Base-by-base conservation (phyloP, 2,113 vertebrate species). In the Grantiella picta region DNA sequence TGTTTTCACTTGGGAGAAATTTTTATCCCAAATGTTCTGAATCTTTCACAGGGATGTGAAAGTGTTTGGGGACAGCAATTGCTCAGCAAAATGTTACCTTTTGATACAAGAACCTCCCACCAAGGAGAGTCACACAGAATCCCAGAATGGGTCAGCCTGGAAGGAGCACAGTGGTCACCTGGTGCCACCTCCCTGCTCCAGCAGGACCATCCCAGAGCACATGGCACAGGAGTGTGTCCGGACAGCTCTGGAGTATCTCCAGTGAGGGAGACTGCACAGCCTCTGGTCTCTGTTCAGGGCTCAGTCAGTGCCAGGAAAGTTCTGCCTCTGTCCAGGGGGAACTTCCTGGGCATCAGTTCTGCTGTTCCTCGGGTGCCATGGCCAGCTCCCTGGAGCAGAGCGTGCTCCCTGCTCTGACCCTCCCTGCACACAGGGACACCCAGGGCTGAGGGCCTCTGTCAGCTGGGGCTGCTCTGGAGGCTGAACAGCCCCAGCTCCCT, bases 71-170 rank as follows among this genome's bases (percentile, higher is more conserved):
- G 77, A 35, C 38, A 92, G 69, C 38, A 38, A 53, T 28, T 6
- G 2, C 73, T 49, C 8, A 21, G 60, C 14, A 66, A 78, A 81
- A 33, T 0, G 1, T 31, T 49, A 22, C 42, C 5, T 42, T 42
- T 4, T 6, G 27, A 42, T 66, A 52, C 22, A 53, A 53, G 17
- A 17, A 20, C 6, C 25, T 33, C 42, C 19, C 20, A 31, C 16
- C 24, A 69, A 68, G 45, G 33, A 12, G 36, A 73, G 33, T 29
- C 33, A 52, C 23, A 24, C 52, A 73, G 52, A 75, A 21, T n/a
- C 17, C 69, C 78, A 35, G 78, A 4, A 0, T 7, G 38, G 45
- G 38, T 0, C 0, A 53, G n/a, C 45, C 11, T 38, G 61, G 77
- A 18, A n/a, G 24, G n/a, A n/a, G 16, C 33, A 5, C 7, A 36